These are phyloP conservation scores for Athrips mouffetella DNA, from an alignment of 2,888 invertebrate genomes.

Conservation along the genomic window DNA sequence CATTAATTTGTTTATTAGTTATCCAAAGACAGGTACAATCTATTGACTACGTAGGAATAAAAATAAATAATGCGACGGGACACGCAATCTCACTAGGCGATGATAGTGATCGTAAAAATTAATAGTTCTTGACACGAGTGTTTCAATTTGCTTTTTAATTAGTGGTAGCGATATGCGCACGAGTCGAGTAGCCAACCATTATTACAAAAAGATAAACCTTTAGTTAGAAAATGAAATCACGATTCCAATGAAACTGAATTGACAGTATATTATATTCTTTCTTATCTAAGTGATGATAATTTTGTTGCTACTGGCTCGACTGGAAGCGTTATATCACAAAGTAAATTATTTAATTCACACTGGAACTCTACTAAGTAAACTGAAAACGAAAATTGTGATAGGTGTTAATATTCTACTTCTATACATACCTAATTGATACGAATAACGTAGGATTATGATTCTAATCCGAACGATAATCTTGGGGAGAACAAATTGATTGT, in stretches of 20 bases:
- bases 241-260: background rate
- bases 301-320: no score
- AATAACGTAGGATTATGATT: conserved; percentile 27
- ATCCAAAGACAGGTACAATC: conserved; percentile 52
- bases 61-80: conserved; percentile 47
- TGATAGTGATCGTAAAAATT: conserved; percentile 65
- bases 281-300: no score
- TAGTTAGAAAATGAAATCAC: background rate
- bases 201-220: background rate
- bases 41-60: conserved; percentile 52
- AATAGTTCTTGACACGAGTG: conserved; percentile 58
- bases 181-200: background rate
- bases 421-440: conserved; percentile 17
- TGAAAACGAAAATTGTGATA: background rate
- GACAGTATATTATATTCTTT: no score
- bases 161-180: conserved; percentile 32
- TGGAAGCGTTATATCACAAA: no score
- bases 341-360: no score
- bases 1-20: conserved; percentile 57
- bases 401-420: conserved; percentile 13
- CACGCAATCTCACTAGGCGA: conserved; percentile 41
- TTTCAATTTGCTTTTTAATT: conserved; percentile 68
- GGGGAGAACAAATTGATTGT: conserved; percentile 52
- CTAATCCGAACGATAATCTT: conserved; percentile 36
- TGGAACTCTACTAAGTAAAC: no score